A percentile compares a stretch with the other conserved stretches of the same genome.
phyloP scores from a whole-genome alignment of 2,113 vertebrate genomes.

The Hassar affinis region DNA sequence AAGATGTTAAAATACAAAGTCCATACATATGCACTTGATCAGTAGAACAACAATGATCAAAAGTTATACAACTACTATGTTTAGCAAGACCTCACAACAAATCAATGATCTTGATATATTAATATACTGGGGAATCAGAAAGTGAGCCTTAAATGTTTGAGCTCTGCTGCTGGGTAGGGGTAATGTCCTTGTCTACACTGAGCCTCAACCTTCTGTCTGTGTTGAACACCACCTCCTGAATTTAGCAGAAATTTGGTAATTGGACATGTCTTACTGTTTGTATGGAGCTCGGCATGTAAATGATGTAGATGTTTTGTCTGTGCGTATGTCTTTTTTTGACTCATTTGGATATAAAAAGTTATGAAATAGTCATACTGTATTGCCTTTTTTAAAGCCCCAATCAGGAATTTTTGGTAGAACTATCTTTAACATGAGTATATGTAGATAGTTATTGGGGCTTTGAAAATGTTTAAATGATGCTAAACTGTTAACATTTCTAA shows the following conservation, averaged over 20 bases:
- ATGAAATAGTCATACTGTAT: not conserved
- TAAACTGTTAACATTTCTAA: not conserved
- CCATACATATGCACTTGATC: not conserved
- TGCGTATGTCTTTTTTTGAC: not conserved
- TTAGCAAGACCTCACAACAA: not conserved
- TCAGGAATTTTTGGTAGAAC: too few relatives aligned
- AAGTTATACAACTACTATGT: not conserved
- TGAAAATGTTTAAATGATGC: not conserved
- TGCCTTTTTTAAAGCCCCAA: slow-evolving; percentile 13
- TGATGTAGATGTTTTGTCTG: not conserved
- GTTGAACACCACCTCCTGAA: not conserved
- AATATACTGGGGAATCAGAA: not conserved
- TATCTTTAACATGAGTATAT: not conserved
- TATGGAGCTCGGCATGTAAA: not conserved
- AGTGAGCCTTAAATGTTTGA: not conserved
- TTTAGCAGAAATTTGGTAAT: not conserved
- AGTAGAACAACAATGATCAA: not conserved
- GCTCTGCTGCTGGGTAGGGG: not conserved
- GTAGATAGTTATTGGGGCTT: slow-evolving; percentile 10
- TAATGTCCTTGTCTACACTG: not conserved
- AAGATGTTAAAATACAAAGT: not conserved
- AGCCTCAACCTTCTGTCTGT: not conserved
- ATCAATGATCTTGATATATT: not conserved
- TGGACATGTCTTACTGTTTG: not conserved
- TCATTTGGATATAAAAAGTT: not conserved